Evolutionary conservation across 2,888 invertebrate species (phyloP).

Genomic region (Sturmia bella): DNA sequence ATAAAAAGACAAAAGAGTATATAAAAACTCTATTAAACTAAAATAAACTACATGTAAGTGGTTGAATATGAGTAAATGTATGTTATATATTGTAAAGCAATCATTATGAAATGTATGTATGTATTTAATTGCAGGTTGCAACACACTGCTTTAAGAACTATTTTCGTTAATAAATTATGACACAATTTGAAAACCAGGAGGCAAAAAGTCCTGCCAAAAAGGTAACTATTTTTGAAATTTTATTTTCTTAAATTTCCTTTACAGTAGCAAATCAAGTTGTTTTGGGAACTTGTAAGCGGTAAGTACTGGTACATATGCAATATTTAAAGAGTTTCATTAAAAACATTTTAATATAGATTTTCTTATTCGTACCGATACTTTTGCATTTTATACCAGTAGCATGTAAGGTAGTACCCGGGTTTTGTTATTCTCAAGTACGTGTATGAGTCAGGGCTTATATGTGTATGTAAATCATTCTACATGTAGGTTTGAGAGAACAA

Average conservation of each 20-base stretch:
- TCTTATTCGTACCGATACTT: background rate
- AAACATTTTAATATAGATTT: background rate
- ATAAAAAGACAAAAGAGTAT: background rate
- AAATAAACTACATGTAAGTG: too few relatives aligned
- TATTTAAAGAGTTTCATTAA: background rate
- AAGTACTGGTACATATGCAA: background rate
- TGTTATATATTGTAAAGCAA: constrained; percentile 28
- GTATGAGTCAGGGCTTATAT: background rate
- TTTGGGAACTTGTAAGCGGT: constrained; percentile 2
- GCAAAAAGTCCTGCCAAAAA: background rate
- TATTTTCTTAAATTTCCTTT: background rate
- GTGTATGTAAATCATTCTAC: too few relatives aligned
- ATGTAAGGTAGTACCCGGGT: too few relatives aligned
- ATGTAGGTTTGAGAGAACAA: background rate
- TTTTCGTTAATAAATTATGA: constrained; percentile 37
- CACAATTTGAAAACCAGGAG: background rate
- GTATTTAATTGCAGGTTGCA: background rate
- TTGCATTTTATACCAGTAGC: too few relatives aligned
- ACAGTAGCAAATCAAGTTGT: constrained; percentile 12
- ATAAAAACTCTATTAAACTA: too few relatives aligned
- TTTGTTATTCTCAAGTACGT: too few relatives aligned
- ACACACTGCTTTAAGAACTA: too few relatives aligned
- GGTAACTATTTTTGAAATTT: constrained; percentile 11
- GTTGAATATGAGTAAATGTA: too few relatives aligned
- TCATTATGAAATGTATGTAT: constrained; percentile 29